phyloP scores from a whole-genome alignment of 2,888 invertebrate genomes.

The Glyphotaelius pellucidus region DNA sequence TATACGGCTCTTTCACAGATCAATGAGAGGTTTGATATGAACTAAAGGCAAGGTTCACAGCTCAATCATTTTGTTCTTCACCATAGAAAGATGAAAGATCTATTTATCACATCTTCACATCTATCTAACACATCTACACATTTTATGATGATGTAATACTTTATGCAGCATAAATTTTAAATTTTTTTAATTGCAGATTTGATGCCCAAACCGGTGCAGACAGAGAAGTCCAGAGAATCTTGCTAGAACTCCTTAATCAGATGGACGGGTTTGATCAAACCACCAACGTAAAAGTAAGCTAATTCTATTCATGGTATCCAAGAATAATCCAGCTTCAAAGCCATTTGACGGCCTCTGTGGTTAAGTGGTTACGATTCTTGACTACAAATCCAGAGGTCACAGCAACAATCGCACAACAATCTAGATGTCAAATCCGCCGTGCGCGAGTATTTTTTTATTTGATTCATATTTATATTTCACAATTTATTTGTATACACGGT shows the following conservation, averaged over 20 bases:
- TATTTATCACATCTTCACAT: too few species aligned
- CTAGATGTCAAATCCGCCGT: too few species aligned
- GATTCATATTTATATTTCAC: too few species aligned
- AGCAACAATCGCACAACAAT: too few species aligned
- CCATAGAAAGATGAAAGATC: too few species aligned
- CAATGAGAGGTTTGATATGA: not conserved
- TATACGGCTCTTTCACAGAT: not conserved
- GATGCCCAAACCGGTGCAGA: conserved; percentile 99
- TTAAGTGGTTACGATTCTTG: too few species aligned
- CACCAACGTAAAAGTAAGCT: conserved; percentile 96
- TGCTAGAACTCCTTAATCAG: conserved; percentile 97
- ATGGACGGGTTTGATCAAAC: conserved; percentile 99
- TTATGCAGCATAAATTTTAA: not conserved
- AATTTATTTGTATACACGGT: too few species aligned
- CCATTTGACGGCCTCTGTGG: not conserved
- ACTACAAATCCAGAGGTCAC: too few species aligned
- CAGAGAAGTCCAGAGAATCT: conserved; percentile 98
- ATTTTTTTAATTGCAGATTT: conserved; percentile 77
- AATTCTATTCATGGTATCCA: not conserved
- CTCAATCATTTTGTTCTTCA: not conserved
- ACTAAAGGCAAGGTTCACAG: not conserved
- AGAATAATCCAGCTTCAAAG: not conserved
- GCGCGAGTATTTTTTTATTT: too few species aligned
- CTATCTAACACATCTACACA: too few species aligned
- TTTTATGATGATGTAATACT: not conserved